Conservation (phyloP, 2,113 vertebrate species). For the Herpetotheres cachinnans region DNA sequence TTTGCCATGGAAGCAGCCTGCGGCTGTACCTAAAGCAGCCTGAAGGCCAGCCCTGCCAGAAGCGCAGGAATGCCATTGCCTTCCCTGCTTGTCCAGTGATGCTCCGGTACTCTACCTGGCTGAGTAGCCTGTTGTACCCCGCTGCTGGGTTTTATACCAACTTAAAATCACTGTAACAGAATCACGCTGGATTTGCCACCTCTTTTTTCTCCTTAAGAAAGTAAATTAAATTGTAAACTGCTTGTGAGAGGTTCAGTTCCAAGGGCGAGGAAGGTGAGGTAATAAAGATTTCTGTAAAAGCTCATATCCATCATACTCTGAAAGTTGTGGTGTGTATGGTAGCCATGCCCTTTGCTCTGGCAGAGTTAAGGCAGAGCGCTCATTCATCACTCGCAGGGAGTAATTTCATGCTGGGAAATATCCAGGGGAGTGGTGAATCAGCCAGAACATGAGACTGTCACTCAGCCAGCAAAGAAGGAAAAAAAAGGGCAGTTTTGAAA, state of each 20-base stretch:
- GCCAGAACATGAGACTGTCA: neutral
- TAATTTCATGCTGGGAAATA: constrained; percentile 38
- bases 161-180: neutral
- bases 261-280: neutral
- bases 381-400: neutral
- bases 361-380: neutral
- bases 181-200: neutral
- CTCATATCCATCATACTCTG: neutral
- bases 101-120: neutral
- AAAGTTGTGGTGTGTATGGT: neutral
- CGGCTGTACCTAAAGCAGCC: neutral
- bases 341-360: neutral
- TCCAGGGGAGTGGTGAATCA: constrained; percentile 28
- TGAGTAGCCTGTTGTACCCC: neutral
- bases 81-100: neutral
- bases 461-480: neutral
- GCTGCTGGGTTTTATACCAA: neutral
- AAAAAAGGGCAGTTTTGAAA: neutral
- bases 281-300: constrained; percentile 29
- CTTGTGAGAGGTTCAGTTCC: neutral
- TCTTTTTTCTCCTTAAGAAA: neutral
- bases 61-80: neutral
- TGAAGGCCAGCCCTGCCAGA: neutral
- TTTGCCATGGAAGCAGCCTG: neutral
- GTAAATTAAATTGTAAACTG: neutral